A percentile compares a stretch with the other conserved stretches of the same genome.
Evolutionary conservation across 2,113 vertebrate species (phyloP).

Genomic region (Podiceps cristatus): DNA sequence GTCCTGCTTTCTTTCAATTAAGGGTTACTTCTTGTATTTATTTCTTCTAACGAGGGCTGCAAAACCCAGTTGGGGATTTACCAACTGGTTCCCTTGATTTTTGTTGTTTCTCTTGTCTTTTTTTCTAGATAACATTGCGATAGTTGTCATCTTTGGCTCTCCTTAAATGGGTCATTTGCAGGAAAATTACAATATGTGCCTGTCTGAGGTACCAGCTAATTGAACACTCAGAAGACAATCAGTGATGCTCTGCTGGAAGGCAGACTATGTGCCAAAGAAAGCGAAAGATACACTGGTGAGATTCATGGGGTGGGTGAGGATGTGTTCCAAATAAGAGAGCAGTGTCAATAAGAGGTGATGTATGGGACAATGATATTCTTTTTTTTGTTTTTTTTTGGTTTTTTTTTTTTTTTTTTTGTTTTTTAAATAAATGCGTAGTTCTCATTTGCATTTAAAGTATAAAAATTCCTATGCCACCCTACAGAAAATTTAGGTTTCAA

Average conservation of each 20-base stretch:
- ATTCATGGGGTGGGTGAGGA: not conserved
- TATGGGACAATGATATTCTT: not conserved
- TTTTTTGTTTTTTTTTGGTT: too few species aligned
- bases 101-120: not conserved
- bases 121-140: not conserved
- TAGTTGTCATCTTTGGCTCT: not conserved
- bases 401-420: not conserved
- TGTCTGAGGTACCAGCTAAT: not conserved
- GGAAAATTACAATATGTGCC: not conserved
- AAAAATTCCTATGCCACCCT: not conserved
- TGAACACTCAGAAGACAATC: not conserved
- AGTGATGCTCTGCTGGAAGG: not conserved
- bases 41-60: not conserved
- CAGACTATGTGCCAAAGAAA: not conserved
- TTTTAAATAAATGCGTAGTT: not conserved
- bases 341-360: not conserved
- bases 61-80: not conserved
- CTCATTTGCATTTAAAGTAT: not conserved
- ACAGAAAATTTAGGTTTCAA: not conserved
- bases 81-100: not conserved
- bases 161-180: not conserved
- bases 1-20: not conserved
- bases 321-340: not conserved
- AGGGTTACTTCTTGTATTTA: not conserved
- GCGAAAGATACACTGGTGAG: not conserved